These are phyloP conservation scores for Harpegnathos saltator DNA, from an alignment of 1,140 invertebrate genomes.

Conservation along the genomic window DNA sequence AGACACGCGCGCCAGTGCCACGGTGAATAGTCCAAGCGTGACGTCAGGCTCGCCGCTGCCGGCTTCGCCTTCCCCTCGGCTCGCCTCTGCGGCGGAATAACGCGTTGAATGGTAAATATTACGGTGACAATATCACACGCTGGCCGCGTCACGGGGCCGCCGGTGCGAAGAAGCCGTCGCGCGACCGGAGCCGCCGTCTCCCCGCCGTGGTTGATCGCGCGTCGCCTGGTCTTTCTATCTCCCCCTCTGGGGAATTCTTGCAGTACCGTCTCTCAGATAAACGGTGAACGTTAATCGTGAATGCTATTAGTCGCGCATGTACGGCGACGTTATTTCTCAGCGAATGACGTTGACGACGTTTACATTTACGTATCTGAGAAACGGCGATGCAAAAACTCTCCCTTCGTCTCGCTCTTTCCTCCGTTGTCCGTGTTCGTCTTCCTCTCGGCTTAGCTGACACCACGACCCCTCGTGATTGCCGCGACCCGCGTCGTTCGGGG, in stretches of 20 bases:
- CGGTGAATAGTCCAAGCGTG: constrained; percentile 36
- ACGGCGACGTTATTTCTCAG: no score
- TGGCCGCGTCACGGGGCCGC: neutral
- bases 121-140: neutral
- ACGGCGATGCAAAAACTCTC: no score
- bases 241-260: no score
- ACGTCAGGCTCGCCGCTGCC: constrained; percentile 34
- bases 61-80: constrained; percentile 29
- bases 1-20: neutral
- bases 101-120: constrained; percentile 60
- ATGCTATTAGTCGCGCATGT: no score
- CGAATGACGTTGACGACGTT: no score
- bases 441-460: neutral
- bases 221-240: neutral
- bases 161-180: neutral
- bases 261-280: no score
- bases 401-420: no score
- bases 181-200: neutral
- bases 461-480: neutral
- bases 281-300: no score
- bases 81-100: constrained; percentile 45
- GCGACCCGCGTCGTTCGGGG: constrained; percentile 23
- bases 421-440: neutral
- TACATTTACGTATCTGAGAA: no score
- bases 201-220: neutral